These are phyloP conservation scores for Parelbella ahira DNA, from an alignment of 2,888 invertebrate genomes.

Conservation along the genomic window DNA sequence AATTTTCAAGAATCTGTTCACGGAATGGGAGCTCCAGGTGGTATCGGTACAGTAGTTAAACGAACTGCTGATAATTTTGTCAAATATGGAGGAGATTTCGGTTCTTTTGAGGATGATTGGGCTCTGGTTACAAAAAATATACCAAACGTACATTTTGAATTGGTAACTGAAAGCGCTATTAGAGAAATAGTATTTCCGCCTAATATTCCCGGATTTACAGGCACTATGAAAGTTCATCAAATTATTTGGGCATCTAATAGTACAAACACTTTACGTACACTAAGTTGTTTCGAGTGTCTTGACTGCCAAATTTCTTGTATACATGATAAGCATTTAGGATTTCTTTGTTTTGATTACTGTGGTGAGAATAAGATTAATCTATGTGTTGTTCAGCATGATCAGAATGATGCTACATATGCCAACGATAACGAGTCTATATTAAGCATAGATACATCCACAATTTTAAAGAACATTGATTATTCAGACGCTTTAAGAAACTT, in stretches of 20 bases:
- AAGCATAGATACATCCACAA: not conserved
- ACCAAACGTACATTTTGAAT: slow-evolving; percentile 3
- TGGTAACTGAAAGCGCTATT: not conserved
- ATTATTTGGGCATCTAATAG: not conserved
- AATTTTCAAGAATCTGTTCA: slow-evolving; percentile 20
- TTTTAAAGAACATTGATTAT: not conserved
- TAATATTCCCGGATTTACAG: slow-evolving; percentile 1
- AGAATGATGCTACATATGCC: not conserved
- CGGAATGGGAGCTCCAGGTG: slow-evolving; percentile 22
- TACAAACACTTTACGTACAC: not conserved
- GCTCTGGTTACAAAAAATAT: not conserved
- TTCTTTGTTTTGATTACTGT: slow-evolving; percentile 13
- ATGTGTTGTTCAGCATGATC: not conserved
- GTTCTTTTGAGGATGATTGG: not conserved
- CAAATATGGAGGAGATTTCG: not conserved
- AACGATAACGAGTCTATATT: not conserved
- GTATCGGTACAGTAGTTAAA: slow-evolving; percentile 19
- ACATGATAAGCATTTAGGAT: slow-evolving; percentile 4
- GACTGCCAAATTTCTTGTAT: not conserved
- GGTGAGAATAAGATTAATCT: not conserved
- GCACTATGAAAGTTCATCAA: slow-evolving; percentile 5
- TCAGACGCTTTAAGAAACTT: no score
- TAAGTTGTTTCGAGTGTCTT: not conserved
- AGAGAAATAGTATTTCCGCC: not conserved
- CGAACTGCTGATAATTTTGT: slow-evolving; percentile 17